phyloP scores from a whole-genome alignment of 2,888 invertebrate genomes.

The Eupithecia tripunctaria region DNA sequence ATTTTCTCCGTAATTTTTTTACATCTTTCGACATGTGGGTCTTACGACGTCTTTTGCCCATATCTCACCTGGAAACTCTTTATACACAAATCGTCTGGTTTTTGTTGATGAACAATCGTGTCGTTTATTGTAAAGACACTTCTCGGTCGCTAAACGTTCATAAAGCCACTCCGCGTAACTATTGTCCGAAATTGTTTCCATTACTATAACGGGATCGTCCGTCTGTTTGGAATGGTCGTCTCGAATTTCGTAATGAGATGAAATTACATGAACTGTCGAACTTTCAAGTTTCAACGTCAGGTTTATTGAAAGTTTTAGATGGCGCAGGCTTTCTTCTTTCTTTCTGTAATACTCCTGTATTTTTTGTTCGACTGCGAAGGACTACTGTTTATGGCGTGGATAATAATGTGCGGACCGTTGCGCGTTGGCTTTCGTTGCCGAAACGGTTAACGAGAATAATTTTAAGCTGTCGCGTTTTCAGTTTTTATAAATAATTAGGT shows the following conservation, averaged over 20 bases:
- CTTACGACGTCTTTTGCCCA: background rate
- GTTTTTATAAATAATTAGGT: no score
- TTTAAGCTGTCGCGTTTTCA: no score
- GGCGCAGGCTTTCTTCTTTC: background rate
- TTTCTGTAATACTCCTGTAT: background rate
- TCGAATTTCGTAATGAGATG: slow-evolving; percentile 16
- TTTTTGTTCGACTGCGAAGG: background rate
- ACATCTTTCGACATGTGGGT: background rate
- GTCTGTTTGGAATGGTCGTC: slow-evolving; percentile 26
- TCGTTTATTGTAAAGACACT: background rate
- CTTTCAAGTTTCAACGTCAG: slow-evolving; percentile 2
- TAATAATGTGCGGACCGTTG: no score
- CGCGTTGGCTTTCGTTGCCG: no score
- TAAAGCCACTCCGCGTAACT: slow-evolving; percentile 21
- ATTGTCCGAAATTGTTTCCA: slow-evolving; percentile 33
- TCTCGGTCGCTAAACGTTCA: slow-evolving; percentile 20
- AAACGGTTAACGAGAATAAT: no score
- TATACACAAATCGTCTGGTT: background rate
- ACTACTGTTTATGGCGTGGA: background rate
- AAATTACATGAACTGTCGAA: slow-evolving; percentile 17
- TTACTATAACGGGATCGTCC: slow-evolving; percentile 29
- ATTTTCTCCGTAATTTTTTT: background rate
- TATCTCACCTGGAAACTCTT: background rate
- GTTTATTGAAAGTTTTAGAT: slow-evolving; percentile 12
- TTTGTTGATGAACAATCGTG: background rate